Base-by-base conservation (phyloP, 1,140 invertebrate species). In the Heliconius congener region DNA sequence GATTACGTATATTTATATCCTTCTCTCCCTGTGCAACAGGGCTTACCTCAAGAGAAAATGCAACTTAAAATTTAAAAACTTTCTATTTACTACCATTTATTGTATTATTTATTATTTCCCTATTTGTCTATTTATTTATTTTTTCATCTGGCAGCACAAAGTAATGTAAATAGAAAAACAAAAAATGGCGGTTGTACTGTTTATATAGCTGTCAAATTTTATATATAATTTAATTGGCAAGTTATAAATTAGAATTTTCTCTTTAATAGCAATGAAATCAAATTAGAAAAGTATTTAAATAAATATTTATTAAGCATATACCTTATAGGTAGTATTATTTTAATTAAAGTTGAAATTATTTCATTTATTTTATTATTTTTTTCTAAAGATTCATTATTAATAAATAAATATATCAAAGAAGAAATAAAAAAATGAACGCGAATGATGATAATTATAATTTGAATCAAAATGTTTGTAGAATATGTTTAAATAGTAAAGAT, bases 401-500 rank as follows among this genome's bases (percentile, higher is more conserved):
- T 60, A 8, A 60, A 23, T 27, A 60, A 60, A 66, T 66, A 66
- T 27, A 30, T 66, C 42, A 30, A 66, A 66, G 11, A 66, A 66
- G 60, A 16, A 30, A 27, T 11, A 4, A 27, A 23, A 60, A 30
- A n/a, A 73, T 79, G 55, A 57, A 74, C 11, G 11, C 57, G 30
- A n/a, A 72, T 42, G 42, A 66, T 37, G 74, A 78, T 46, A 82
- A 46, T 16, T 46, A 16, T 46, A 46, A 46, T 16, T 46, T 80
- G 71, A 77, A 52, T 60, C 34, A 71, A 70, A 60, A 79, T n/a
- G 66, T 81, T 23, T 84, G 84, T 60, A 72, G 82, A 71, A 55
- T 87, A 66, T 87, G 86, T 72, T 76, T 87, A 76, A 66, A 73
- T n/a, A 73, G 23, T 19, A 8, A 52, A 16, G 73, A 84, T 66